Base-by-base conservation (phyloP, 2,888 invertebrate genomes). In the Arctia plantaginis region DNA sequence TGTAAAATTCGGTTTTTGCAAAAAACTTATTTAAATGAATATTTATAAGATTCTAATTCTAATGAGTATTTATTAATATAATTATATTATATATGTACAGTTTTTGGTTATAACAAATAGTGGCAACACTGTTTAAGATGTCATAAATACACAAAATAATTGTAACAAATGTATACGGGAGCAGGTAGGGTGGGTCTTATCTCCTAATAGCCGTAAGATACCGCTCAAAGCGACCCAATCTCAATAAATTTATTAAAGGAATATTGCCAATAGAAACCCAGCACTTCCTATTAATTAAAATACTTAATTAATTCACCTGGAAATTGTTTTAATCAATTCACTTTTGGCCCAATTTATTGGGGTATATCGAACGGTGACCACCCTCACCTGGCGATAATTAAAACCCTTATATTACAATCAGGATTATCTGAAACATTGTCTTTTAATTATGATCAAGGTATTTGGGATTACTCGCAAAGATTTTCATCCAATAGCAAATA, bases 231-330 rank as follows among this genome's bases (percentile, higher is more conserved):
- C 93, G 93, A 89, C 90, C 92, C 92, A 85, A 92, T 95, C 95
- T 94, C 95, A 94, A 95, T 95, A 95, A 95, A 95, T 95, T 95
- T 94, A 94, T 94, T 94, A 95, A 95, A 95, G 95, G 95, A 95
- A 94, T 95, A 95, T 95, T 94, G 95, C 92, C 95, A 95, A 95
- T 95, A 95, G 94, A 93, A 93, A 89, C 91, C 93, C 92, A 93
- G 93, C 90, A 94, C 92, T 94, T 95, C 93, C 94, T 95, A 95
- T 95, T 95, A 95, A 95, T 95, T 95, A 95, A 93, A 94, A 95
- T 95, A 94, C 94, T 95, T 94, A 95, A 95, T 95, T 95, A 95
- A 95, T 95, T 95, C 95, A 95, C 95, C 94, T 95, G 93, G 80
- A 89, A 95, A 95, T 94, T 93, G 95, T 93, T 95, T 94, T 95